Base-by-base conservation (phyloP, 2,113 vertebrate genomes). In the Thunnus maccoyii region DNA sequence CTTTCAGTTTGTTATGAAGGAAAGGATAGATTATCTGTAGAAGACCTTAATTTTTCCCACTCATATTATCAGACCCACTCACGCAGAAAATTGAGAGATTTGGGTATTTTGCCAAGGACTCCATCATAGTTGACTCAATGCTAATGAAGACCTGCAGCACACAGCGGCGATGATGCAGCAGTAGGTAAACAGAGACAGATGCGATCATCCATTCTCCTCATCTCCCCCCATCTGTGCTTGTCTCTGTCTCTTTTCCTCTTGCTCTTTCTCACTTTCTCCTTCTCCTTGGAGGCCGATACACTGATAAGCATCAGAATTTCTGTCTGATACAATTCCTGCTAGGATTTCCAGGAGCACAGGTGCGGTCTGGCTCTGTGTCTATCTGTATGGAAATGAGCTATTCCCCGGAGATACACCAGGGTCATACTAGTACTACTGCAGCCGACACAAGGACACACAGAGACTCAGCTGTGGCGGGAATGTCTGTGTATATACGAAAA, bases 321-420 rank as follows among this genome's bases (percentile, higher is more conserved):
- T 66, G 27, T 87, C 76, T 87, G 61, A 72, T 64, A 44, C 6
- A 62, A 73, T 68, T 80, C 78, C 87, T 76, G 70, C 55, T 12
- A 22, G 68, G 77, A 56, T 82, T 72, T 86, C 55, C 76, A 84
- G 50, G 78, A 84, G 77, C 88, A 81, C 93, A 93, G 92, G 91
- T 95, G 93, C 75, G 18, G 80, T 71, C 75, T 65, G 60, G 72
- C 60, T 55, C 66, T 41, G 32, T 61, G 70, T 55, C 85, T 87
- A 88, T 93, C 84, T 83, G 88, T 87, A 92, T 93, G 92, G 89
- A 91, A 90, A 94, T 94, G 51, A 55, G 56, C 60, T 61, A 15
- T 36, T 85, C 86, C 76, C 79, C 3, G 18, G 82, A 74, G 88
- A 82, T 15, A 69, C 9, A 22, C 22, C 3, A 22, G 64, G 84